Base-by-base conservation (phyloP, 1,140 invertebrate species). In the Heliconius melpomene region DNA sequence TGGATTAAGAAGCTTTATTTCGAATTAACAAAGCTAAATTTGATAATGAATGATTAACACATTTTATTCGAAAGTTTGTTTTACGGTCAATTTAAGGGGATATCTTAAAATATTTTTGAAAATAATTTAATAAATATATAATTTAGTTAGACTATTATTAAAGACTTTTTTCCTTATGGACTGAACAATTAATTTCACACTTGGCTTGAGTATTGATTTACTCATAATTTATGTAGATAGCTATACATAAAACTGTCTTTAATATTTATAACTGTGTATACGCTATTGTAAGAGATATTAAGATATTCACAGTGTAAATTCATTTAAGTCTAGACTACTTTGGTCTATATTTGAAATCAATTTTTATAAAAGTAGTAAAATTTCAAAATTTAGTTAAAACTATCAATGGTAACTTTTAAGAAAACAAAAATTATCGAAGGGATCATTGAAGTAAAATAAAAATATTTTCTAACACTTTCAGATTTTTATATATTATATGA, bases 131-230 rank as follows among this genome's bases (percentile, higher is more conserved):
- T 26, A 11, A 9, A 60, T 11, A 7, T n/a, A 26, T 5, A 11
- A 60, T 60, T 66, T 26, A 66, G 20, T 66, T 6, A 66, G 11
- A 9, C 11, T 66, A 26, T 26, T 66, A 26, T 26, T 66, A 26
- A 2, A 66, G 8, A 66, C 13, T 66, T 66, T 66, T 66, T 66
- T 23, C 60, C 16, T 26, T 66, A 13, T 66, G 13, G 1, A 26
- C 26, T 29, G 18, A 66, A 66, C 60, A 66, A 29, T 66, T 66
- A 66, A 66, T 66, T 66, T 66, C 60, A 66, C 26, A 66, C 60
- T 66, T 66, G 60, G 60, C 8, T 66, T 6, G 23, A 66, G n/a
- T 13, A 66, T 66, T 66, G 60, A 66, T 66, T 66, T 66, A 66
- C 23, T 66, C 11, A 66, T 66, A n/a, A 66, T 66, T 26, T 66